phyloP scores from a whole-genome alignment of 2,888 invertebrate species.

The Campoletis raptor region DNA sequence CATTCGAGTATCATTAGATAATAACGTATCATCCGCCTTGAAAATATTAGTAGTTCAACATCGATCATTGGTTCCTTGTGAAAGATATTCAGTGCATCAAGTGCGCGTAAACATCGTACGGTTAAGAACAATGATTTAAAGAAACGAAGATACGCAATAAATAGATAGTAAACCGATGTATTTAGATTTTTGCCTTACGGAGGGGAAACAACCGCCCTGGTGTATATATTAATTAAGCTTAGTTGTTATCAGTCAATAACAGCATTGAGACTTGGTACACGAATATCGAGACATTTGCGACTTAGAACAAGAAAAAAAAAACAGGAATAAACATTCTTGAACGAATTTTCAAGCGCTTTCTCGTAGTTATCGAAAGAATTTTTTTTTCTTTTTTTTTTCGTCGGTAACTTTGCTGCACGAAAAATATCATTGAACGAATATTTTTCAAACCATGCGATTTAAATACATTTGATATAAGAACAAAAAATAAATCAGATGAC shows the following conservation, averaged over 20 bases:
- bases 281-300: not conserved
- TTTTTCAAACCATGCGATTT: not conserved
- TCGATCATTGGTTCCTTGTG: constrained; percentile 71
- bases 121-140: constrained; percentile 47
- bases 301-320: not conserved
- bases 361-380: not conserved
- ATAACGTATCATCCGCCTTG: constrained; percentile 57
- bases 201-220: constrained; percentile 58
- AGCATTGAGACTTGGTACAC: constrained; percentile 29
- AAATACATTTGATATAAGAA: not conserved
- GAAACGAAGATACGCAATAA: constrained; percentile 68
- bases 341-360: not conserved
- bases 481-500: not conserved
- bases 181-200: constrained; percentile 74
- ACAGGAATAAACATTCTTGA: not conserved
- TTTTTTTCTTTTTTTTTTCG: not conserved
- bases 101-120: constrained; percentile 53
- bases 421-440: not conserved
- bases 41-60: constrained; percentile 66
- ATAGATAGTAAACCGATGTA: constrained; percentile 69
- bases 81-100: constrained; percentile 67
- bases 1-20: constrained; percentile 46
- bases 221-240: constrained; percentile 70
- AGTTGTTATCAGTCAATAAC: constrained; percentile 58
- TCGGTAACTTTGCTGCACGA: not conserved